Conservation (phyloP, 2,113 vertebrate genomes). For the Hydropotes inermis region DNA sequence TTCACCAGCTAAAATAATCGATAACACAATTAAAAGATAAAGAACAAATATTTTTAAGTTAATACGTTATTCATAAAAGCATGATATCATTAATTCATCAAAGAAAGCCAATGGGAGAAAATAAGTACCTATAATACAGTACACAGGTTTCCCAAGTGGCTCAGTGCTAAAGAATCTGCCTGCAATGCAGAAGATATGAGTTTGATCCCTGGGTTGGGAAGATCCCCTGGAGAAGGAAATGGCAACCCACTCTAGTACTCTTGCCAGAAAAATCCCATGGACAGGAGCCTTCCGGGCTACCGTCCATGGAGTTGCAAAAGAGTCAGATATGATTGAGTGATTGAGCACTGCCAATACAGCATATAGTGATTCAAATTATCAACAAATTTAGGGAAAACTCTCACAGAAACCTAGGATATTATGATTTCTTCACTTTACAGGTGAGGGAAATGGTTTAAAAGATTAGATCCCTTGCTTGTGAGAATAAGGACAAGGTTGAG, state of each 20-base stretch:
- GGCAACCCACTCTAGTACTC: background rate
- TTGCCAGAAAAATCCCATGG: background rate
- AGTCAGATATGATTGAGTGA: background rate
- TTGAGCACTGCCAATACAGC: background rate
- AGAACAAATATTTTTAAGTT: background rate
- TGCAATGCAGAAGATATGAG: background rate
- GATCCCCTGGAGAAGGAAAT: background rate
- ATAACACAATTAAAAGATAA: background rate
- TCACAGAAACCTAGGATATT: background rate
- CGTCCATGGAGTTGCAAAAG: background rate
- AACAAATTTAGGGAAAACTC: background rate
- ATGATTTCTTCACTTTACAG: background rate
- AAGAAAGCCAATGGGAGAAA: background rate
- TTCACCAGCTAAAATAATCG: background rate
- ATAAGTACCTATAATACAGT: background rate
- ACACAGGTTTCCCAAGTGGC: background rate
- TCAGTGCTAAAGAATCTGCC: background rate
- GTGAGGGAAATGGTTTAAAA: background rate
- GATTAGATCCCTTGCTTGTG: background rate
- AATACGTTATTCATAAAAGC: background rate
- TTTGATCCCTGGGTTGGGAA: background rate
- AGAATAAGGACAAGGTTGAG: background rate
- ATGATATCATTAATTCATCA: background rate
- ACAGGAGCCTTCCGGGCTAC: background rate
- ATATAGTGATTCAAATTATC: background rate